phyloP scores from a whole-genome alignment of 2,888 invertebrate genomes.

The Drosophila antonietae region DNA sequence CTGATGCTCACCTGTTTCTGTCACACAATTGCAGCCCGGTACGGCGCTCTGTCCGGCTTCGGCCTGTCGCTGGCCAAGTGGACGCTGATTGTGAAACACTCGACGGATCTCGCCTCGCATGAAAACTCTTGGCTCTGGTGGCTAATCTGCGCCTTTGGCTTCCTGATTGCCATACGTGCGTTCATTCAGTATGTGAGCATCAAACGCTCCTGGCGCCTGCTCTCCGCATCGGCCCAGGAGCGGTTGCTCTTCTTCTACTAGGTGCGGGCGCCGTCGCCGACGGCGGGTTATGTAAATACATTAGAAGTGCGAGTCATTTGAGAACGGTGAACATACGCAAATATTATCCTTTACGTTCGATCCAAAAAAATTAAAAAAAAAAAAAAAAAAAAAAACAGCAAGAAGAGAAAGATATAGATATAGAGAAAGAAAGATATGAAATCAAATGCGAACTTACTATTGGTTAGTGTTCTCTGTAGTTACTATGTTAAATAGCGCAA shows the following conservation, averaged over 20 bases:
- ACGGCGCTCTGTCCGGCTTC: conserved; percentile 96
- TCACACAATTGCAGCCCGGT: conserved; percentile 96
- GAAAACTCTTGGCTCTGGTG: conserved; percentile 97
- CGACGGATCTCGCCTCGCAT: conserved; percentile 93
- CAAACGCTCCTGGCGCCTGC: conserved; percentile 94
- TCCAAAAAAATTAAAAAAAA: conserved; percentile 30
- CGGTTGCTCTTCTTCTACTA: conserved; percentile 94
- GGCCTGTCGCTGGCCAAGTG: conserved; percentile 97
- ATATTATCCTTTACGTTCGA: conserved; percentile 27
- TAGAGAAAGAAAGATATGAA: conserved; percentile 1
- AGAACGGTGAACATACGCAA: conserved; percentile 20
- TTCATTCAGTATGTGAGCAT: conserved; percentile 95
- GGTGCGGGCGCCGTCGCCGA: conserved; percentile 65
- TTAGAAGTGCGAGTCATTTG: conserved; percentile 46
- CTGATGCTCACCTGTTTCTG: conserved; percentile 96
- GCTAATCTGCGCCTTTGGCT: conserved; percentile 95
- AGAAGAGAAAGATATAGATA: not conserved
- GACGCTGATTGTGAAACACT: conserved; percentile 97
- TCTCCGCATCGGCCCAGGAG: conserved; percentile 94
- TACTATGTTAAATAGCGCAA: conserved; percentile 76
- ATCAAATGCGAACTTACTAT: conserved; percentile 48
- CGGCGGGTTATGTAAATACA: conserved; percentile 60
- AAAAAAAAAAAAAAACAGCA: conserved; percentile 5
- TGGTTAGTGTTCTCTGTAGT: conserved; percentile 72
- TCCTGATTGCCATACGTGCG: conserved; percentile 94